phyloP scores from a whole-genome alignment of 1,140 invertebrate genomes.

The Brachionus plicatilis region DNA sequence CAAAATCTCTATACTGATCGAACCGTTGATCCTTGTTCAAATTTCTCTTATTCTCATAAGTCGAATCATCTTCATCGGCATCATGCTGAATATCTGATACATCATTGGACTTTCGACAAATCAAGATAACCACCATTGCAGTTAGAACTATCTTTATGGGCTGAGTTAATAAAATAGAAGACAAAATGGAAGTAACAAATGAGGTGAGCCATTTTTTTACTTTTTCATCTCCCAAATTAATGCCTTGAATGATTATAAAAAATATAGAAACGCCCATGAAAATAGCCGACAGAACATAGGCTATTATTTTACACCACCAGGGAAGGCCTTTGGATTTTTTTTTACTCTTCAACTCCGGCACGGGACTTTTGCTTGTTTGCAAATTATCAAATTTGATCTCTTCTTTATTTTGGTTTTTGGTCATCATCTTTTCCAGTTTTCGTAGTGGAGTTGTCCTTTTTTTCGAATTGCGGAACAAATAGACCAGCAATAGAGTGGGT shows the following conservation, averaged over 20 bases:
- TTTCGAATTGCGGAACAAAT: constrained; percentile 56
- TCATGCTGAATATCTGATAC: constrained; percentile 42
- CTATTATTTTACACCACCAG: constrained; percentile 58
- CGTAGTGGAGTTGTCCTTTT: constrained; percentile 43
- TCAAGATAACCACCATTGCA: constrained; percentile 9
- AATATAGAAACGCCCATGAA: constrained; percentile 55
- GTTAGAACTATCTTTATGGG: constrained; percentile 46
- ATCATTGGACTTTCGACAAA: constrained; percentile 33
- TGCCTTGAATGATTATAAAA: constrained; percentile 60
- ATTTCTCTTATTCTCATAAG: constrained; percentile 43
- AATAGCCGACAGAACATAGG: constrained; percentile 57
- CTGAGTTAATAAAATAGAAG: constrained; percentile 60
- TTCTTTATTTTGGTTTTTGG: constrained; percentile 44
- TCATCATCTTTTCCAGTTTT: constrained; percentile 51
- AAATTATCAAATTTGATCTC: constrained; percentile 24
- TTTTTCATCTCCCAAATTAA: constrained; percentile 60
- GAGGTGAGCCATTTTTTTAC: constrained; percentile 61
- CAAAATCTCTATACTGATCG: neutral
- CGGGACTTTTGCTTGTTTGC: neutral
- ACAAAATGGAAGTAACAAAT: constrained; percentile 60
- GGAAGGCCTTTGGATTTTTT: constrained; percentile 50
- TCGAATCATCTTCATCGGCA: constrained; percentile 45
- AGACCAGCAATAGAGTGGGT: constrained; percentile 58
- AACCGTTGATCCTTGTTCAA: neutral
- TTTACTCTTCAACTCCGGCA: neutral